Conservation (phyloP, 92 coral and sea anemone species). For the Parazoanthus swiftii region DNA sequence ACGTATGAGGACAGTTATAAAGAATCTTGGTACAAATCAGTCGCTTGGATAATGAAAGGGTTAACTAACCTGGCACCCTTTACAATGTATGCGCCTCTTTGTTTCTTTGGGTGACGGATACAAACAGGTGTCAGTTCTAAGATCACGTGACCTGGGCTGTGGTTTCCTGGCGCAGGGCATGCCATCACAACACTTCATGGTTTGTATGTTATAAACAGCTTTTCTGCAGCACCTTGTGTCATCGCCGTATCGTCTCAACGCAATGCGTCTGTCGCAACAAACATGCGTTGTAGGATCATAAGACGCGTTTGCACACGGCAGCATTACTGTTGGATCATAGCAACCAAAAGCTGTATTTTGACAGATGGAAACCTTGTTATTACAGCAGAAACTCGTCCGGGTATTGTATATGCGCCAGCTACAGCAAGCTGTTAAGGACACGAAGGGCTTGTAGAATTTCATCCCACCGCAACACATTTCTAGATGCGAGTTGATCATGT, state of each 20-base stretch:
- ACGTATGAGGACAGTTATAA: background rate
- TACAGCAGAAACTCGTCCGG: slow-evolving; percentile 22
- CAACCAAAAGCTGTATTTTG: background rate
- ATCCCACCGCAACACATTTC: background rate
- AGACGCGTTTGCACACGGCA: slow-evolving; percentile 1
- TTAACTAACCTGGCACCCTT: slow-evolving; percentile 19
- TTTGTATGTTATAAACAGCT: slow-evolving; percentile 9
- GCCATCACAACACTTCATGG: slow-evolving; percentile 26
- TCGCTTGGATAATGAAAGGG: background rate
- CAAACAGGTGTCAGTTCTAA: slow-evolving; percentile 21
- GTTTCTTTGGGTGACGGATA: slow-evolving; percentile 29
- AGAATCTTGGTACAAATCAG: background rate
- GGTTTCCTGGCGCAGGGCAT: slow-evolving; percentile 27
- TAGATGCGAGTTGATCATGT: background rate
- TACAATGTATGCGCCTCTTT: slow-evolving; percentile 24
- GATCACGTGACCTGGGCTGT: slow-evolving; percentile 34
- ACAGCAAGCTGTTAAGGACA: background rate
- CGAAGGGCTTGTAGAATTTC: background rate
- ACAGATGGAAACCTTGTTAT: background rate
- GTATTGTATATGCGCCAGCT: background rate
- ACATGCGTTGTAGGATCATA: slow-evolving; percentile 38
- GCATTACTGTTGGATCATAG: background rate
- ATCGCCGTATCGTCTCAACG: slow-evolving; percentile 6
- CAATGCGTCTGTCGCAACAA: slow-evolving; percentile 21
- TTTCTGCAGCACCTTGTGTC: slow-evolving; percentile 26